These are phyloP conservation scores for Pectinophora gossypiella DNA, from an alignment of 1,140 invertebrate genomes.

Conservation along the genomic window DNA sequence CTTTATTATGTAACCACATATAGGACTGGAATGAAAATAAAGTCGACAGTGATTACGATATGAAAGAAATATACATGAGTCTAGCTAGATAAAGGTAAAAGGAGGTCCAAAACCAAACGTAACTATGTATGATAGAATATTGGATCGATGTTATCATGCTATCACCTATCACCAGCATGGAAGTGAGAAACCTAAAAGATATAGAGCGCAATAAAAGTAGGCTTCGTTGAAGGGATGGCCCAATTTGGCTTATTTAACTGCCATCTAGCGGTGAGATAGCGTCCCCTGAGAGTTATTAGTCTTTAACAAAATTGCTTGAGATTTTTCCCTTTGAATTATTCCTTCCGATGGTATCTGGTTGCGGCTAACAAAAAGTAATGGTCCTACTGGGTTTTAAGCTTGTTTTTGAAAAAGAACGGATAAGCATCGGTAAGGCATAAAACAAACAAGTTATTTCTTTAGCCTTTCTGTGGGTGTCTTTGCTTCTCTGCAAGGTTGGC, in stretches of 20 bases:
- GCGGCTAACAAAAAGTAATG: not conserved
- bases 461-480: no score
- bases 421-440: no score
- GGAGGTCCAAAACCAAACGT: no score
- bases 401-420: not conserved
- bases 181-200: constrained; percentile 37
- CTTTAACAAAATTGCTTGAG: constrained; percentile 44
- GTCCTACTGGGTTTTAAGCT: not conserved
- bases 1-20: no score
- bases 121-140: constrained; percentile 18
- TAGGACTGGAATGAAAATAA: no score
- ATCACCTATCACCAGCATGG: constrained; percentile 7
- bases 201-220: constrained; percentile 47
- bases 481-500: no score
- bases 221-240: constrained; percentile 36
- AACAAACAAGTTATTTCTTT: no score
- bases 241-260: constrained; percentile 63
- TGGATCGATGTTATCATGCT: constrained; percentile 46
- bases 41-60: no score
- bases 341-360: not conserved
- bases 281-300: constrained; percentile 51
- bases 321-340: constrained; percentile 31
- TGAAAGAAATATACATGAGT: no score
- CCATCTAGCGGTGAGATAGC: constrained; percentile 44
- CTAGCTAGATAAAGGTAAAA: no score